phyloP scores from a whole-genome alignment of 2,797 vertebrate genomes.

The Acanthurus tractus region DNA sequence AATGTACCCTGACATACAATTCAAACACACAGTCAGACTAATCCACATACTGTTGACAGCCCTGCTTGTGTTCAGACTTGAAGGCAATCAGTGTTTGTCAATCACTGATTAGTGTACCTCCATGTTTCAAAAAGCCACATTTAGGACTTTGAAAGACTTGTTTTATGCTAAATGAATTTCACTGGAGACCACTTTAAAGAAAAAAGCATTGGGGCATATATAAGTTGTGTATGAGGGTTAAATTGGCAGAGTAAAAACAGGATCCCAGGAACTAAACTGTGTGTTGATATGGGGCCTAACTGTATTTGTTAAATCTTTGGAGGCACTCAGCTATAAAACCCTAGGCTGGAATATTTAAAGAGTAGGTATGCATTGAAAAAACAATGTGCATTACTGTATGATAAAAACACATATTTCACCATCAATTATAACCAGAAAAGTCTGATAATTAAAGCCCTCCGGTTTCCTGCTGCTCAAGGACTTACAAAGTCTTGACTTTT shows the following conservation, averaged over 20 bases:
- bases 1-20: conserved; percentile 46
- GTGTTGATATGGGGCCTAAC: no score
- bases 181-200: conserved; percentile 7
- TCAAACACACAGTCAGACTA: conserved; percentile 42
- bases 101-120: conserved; percentile 22
- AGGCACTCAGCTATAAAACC: no score
- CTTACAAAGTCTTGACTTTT: conserved; percentile 11
- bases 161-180: background rate
- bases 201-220: background rate
- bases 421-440: background rate
- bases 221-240: background rate
- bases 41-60: conserved; percentile 16
- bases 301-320: no score
- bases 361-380: no score
- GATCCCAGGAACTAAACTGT: background rate
- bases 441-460: background rate
- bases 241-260: background rate
- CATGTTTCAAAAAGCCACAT: conserved; percentile 11
- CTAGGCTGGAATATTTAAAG: no score
- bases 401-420: background rate
- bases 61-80: conserved; percentile 22
- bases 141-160: background rate
- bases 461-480: conserved; percentile 3
- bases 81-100: conserved; percentile 28
- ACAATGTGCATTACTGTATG: no score